Evolutionary conservation across 1,140 invertebrate genomes (phyloP), one percentile per base, ranked within the genome.

Genomic region (Anastrepha ludens): DNA sequence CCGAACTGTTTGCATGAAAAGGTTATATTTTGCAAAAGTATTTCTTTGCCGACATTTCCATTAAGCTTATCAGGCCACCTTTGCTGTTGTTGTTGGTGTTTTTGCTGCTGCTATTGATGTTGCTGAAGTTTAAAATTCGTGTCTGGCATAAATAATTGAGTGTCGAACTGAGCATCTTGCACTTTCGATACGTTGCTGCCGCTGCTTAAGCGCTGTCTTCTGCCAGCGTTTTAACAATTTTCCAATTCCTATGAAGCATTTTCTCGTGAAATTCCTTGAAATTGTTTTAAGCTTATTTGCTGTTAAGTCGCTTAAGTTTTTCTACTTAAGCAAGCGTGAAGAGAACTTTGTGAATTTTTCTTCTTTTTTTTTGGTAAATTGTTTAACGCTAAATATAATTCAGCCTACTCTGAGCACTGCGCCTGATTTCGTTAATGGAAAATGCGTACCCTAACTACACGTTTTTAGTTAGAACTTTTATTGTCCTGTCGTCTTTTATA

Each of bases 141-240:
- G 74, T 29, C 74, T 81, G 74, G 74, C 74, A 81, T 81, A 81
- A 81, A 81, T 81, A 81, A 81, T 81, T 81, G 17, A 81, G 74
- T 81, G 44, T 81, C 74, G 74, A 81, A 81, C 9, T 55, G 74
- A 50, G 74, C 74, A 81, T 81, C 74, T 81, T 81, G 55, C 74
- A 41, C 20, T 81, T 81, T 81, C 55, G 13, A n/a, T 55, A n/a
- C 17, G 44, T 41, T 3, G 44, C 1, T 11, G 44, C 6, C 55
- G 74, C 7, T 55, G 74, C 39, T 44, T 6, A 5, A 39, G 39
- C 65, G 9, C 65, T 70, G 47, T 17, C 50, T 78, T 13, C 11
- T 50, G 41, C 15, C 41, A 44, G n/a, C 74, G n/a, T 55, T 81
- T 81, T 50, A 55, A 55, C 74, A 50, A 50, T 29, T 81, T 81